Conservation (phyloP, 2,888 invertebrate genomes). For the Drosophila atripex region DNA sequence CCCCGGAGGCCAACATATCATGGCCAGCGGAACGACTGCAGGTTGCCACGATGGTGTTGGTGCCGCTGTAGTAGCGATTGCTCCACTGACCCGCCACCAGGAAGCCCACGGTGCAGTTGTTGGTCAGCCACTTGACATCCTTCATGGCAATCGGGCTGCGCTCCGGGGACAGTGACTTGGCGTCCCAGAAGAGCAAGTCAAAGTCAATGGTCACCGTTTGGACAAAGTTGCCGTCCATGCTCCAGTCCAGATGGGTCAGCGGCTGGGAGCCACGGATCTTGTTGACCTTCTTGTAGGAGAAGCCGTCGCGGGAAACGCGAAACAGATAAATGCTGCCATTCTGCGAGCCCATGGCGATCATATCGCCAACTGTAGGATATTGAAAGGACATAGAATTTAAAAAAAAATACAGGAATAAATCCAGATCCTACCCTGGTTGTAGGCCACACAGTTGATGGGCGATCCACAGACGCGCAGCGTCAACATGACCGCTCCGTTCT, state of each 20-base stretch:
- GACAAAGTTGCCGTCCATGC: slow-evolving; percentile 93
- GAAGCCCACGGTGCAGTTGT: slow-evolving; percentile 94
- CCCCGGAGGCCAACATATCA: slow-evolving; percentile 92
- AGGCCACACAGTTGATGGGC: slow-evolving; percentile 93
- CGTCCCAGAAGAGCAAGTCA: slow-evolving; percentile 95
- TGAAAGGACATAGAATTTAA: background rate
- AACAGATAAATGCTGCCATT: slow-evolving; percentile 93
- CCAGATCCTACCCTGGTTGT: slow-evolving; percentile 90
- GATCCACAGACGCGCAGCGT: slow-evolving; percentile 94
- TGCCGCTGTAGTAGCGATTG: slow-evolving; percentile 93
- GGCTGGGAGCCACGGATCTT: slow-evolving; percentile 94
- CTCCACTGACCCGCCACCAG: slow-evolving; percentile 96
- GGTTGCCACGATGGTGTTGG: slow-evolving; percentile 92
- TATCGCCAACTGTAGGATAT: slow-evolving; percentile 89
- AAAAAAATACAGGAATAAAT: background rate
- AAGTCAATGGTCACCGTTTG: slow-evolving; percentile 96
- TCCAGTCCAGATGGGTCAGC: slow-evolving; percentile 95
- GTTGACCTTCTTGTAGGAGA: slow-evolving; percentile 94
- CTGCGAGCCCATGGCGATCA: slow-evolving; percentile 94
- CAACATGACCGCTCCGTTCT: slow-evolving; percentile 92
- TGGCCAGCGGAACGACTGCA: slow-evolving; percentile 93
- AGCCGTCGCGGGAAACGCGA: slow-evolving; percentile 93
- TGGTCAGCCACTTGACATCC: slow-evolving; percentile 94
- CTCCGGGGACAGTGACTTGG: slow-evolving; percentile 93
- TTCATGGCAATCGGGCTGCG: slow-evolving; percentile 95